Percentiles rank a stretch among this genome's conserved stretches.
phyloP scores from a whole-genome alignment of 1,140 invertebrate genomes.

The Drosophila navojoa region DNA sequence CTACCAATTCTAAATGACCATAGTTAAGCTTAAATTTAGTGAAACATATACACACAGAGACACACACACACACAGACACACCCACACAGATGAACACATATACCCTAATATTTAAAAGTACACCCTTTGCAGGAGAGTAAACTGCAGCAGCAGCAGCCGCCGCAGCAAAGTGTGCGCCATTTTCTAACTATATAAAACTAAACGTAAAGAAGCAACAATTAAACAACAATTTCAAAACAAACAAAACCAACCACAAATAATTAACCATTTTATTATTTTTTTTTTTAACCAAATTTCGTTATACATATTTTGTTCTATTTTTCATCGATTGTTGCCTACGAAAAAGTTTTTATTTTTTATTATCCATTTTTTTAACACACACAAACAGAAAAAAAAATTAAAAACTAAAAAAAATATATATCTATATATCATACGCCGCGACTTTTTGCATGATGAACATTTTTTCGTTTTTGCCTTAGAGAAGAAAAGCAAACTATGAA shows the following conservation, averaged over 20 bases:
- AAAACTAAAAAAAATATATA: conserved; percentile 47
- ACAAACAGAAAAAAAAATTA: conserved; percentile 56
- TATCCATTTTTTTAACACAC: conserved; percentile 59
- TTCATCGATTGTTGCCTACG: conserved; percentile 40
- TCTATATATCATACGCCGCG: conserved; percentile 45
- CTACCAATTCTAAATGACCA: conserved; percentile 80
- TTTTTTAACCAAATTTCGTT: conserved; percentile 62
- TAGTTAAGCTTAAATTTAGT: conserved; percentile 80
- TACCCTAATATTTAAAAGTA: conserved; percentile 56
- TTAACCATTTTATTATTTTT: conserved; percentile 41
- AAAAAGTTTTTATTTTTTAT: conserved; percentile 34
- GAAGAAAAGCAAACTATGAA: conserved; percentile 5
- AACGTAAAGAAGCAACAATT: conserved; percentile 21
- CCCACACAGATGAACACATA: conserved; percentile 50
- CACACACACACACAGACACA: conserved; percentile 46
- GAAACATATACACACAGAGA: no score
- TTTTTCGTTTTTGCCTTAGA: conserved; percentile 41
- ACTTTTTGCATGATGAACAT: conserved; percentile 52
- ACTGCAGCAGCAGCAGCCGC: conserved; percentile 59
- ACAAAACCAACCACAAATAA: conserved; percentile 36
- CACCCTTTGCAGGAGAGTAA: conserved; percentile 41
- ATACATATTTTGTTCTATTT: conserved; percentile 39
- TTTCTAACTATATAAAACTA: conserved; percentile 69
- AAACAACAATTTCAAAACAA: conserved; percentile 17
- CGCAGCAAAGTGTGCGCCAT: conserved; percentile 63